A percentile compares a stretch with the other conserved stretches of the same genome.
These are phyloP conservation scores for Synergus umbraculus DNA, from an alignment of 2,888 invertebrate genomes.

Conservation along the genomic window DNA sequence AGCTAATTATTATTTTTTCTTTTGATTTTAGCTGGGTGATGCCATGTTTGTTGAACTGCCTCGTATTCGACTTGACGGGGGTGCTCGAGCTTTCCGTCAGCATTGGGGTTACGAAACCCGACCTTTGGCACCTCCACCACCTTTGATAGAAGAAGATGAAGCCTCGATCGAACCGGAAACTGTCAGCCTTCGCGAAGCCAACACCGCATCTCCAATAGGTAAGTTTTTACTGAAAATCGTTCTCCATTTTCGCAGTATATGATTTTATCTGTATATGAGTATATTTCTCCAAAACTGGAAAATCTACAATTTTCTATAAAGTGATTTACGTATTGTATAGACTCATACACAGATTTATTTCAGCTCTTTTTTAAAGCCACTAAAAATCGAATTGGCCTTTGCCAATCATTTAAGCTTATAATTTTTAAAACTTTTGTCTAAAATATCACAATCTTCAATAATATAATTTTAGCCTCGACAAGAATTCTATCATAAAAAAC, in stretches of 20 bases:
- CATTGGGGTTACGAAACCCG: conserved; percentile 83
- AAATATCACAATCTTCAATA: too few species aligned
- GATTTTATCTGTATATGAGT: neutral
- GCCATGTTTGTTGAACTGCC: conserved; percentile 82
- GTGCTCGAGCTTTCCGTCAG: conserved; percentile 81
- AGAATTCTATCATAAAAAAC: too few species aligned
- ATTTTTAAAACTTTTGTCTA: too few species aligned
- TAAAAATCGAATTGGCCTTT: too few species aligned
- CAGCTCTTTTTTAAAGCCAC: neutral
- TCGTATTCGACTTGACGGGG: conserved; percentile 85
- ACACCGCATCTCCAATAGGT: conserved; percentile 81
- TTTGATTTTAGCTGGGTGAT: conserved; percentile 78
- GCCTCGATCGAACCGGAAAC: conserved; percentile 82
- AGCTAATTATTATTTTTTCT: conserved; percentile 44
- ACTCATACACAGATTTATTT: neutral
- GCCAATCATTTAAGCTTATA: too few species aligned
- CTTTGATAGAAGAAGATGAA: conserved; percentile 84
- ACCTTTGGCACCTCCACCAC: conserved; percentile 83
- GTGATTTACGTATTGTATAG: neutral
- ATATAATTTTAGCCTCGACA: too few species aligned
- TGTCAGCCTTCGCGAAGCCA: conserved; percentile 83
- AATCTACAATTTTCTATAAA: neutral
- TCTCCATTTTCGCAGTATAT: neutral
- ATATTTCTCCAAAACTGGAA: neutral
- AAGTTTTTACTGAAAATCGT: conserved; percentile 63